Percentiles rank a stretch among this genome's conserved stretches.
Conservation (phyloP, 2,888 invertebrate species). For the Chamaedrilus cognettii region DNA sequence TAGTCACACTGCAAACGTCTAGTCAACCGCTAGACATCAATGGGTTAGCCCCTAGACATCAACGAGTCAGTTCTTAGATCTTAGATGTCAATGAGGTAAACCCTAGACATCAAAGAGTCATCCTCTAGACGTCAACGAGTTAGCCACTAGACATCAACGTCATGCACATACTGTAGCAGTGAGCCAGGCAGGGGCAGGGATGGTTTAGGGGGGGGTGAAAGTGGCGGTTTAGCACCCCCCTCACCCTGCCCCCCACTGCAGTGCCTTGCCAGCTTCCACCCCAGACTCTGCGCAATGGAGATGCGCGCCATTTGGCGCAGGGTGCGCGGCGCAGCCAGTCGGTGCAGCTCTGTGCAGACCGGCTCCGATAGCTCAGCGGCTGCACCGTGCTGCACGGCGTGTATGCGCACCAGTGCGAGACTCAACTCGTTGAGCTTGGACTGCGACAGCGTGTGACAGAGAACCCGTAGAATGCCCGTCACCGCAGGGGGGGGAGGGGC, state of each 20-base stretch:
- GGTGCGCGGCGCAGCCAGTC: too few relatives aligned
- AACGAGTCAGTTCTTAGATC: too few relatives aligned
- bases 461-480: slow-evolving; percentile 30
- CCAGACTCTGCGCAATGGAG: slow-evolving; percentile 31
- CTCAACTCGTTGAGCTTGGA: slow-evolving; percentile 32
- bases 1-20: too few relatives aligned
- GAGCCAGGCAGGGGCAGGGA: slow-evolving; percentile 38
- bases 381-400: slow-evolving; percentile 9
- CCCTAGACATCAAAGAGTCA: too few relatives aligned
- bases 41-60: too few relatives aligned
- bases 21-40: too few relatives aligned
- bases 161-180: slow-evolving; percentile 31
- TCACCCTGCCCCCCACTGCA: too few relatives aligned
- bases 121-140: too few relatives aligned
- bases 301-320: slow-evolving; percentile 35
- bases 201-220: too few relatives aligned
- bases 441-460: slow-evolving; percentile 32
- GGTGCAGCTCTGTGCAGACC: slow-evolving; percentile 5
- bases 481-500: too few relatives aligned
- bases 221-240: too few relatives aligned
- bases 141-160: slow-evolving; percentile 31
- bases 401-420: slow-evolving; percentile 30
- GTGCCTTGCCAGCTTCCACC: slow-evolving; percentile 33
- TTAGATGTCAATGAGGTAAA: too few relatives aligned
- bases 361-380: slow-evolving; percentile 12